phyloP scores from a whole-genome alignment of 2,113 vertebrate species.

The Pelecanoides urinatrix region DNA sequence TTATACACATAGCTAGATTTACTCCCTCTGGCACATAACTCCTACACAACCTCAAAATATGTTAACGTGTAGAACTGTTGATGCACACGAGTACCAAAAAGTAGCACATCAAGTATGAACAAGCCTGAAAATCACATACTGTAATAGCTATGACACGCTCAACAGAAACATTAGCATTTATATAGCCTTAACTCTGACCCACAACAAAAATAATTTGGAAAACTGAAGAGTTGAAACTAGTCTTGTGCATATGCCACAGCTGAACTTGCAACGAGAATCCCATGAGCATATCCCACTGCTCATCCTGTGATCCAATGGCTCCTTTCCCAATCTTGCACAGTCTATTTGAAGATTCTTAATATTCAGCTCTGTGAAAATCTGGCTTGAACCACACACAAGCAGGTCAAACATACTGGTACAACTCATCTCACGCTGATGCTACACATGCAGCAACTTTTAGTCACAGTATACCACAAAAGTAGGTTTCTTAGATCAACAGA shows the following conservation, averaged over 20 bases:
- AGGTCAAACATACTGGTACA: neutral
- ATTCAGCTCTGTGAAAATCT: neutral
- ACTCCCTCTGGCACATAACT: constrained; percentile 48
- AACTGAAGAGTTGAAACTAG: neutral
- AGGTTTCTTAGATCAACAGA: neutral
- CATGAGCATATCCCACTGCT: neutral
- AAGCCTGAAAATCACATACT: constrained; percentile 41
- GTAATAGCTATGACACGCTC: neutral
- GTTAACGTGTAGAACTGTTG: constrained; percentile 54
- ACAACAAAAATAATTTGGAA: constrained; percentile 11
- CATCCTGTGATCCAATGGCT: neutral
- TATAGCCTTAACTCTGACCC: constrained; percentile 3
- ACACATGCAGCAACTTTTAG: neutral
- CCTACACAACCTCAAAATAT: constrained; percentile 52
- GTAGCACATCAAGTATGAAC: constrained; percentile 41
- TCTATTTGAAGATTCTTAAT: neutral
- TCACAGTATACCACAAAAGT: neutral
- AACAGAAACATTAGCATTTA: constrained; percentile 14
- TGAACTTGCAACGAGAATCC: neutral
- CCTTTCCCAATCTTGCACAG: neutral
- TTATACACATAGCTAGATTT: constrained; percentile 53
- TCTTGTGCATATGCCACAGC: neutral
- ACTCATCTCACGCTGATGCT: neutral
- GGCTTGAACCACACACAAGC: neutral
- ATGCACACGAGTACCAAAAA: constrained; percentile 49